Evolutionary conservation across 2,797 vertebrate species (phyloP), one percentile per base, ranked within the genome.

Genomic region (Onychomys torridus): DNA sequence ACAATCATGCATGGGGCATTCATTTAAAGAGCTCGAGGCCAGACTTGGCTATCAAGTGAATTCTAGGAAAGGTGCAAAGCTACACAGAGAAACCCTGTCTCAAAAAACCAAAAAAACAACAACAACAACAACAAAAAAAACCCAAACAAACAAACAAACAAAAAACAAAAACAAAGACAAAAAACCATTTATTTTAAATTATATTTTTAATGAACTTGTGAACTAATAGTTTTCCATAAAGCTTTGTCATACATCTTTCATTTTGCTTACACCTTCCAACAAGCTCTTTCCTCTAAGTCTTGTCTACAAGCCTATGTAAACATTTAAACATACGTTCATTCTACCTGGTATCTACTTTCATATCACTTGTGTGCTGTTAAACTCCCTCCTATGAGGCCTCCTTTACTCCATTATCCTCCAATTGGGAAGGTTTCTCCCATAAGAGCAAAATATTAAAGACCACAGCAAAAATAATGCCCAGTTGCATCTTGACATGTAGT

Each of bases 401-500:
- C 59, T 49, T 37, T 37, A 55, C 4, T 55, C 5, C 13, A 17
- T 71, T 37, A 13, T 52, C 16, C 14, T 11, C 9, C 2, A 49
- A 2, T 7, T 65, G 12, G 2, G 19, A 32, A 25, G 3, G n/a
- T 57, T 67, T 12, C 46, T 77, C 25, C 12, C 29, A 34, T 67
- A 16, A 25, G n/a, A 89, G 17, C n/a, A 84, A 91, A 73, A 95
- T 21, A 95, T 89, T 85, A 85, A 92, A 90, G 25, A 76, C 7
- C 81, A 46, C 55, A 84, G 40, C 14, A 73, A 86, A 23, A 83
- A 77, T 75, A 61, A 86, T 93, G 11, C 14, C 17, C 19, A 61
- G 14, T 73, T 85, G 43, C 19, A 81, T 29, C 46, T 5, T 79
- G 61, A 76, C 6, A 82, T 88, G 59, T 83, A 87, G 75, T 16